Conservation (phyloP, 2,113 vertebrate species). For the Chionodraco myersi region DNA sequence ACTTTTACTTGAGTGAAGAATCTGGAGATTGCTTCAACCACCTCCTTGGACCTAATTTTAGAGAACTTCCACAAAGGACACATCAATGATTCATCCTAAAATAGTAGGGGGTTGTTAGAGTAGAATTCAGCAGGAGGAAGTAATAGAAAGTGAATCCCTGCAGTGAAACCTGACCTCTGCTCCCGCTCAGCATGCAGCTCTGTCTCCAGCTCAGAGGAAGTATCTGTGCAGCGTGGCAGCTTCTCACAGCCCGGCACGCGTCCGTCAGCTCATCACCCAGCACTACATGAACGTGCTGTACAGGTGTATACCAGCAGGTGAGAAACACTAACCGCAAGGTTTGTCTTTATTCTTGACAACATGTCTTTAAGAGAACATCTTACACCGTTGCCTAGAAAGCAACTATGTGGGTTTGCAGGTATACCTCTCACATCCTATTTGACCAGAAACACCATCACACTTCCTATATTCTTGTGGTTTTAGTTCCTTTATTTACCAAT, state of each 20-base stretch:
- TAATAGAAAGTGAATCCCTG: neutral
- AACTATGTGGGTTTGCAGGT: too few species aligned
- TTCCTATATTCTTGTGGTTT: neutral
- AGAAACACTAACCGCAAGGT: neutral
- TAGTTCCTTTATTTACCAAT: neutral
- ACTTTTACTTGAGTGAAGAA: too few species aligned
- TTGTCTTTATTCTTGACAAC: too few species aligned
- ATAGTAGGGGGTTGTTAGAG: neutral
- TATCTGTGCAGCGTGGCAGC: constrained; percentile 78
- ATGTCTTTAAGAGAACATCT: too few species aligned
- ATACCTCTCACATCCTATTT: too few species aligned
- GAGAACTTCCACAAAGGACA: too few species aligned
- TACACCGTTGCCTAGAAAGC: too few species aligned
- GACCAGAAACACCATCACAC: too few species aligned
- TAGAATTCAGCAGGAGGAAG: neutral
- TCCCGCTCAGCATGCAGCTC: constrained; percentile 74
- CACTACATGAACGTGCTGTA: constrained; percentile 80
- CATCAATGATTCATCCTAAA: too few species aligned
- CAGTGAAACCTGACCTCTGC: constrained; percentile 2
- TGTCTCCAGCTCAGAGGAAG: constrained; percentile 80
- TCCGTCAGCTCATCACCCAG: constrained; percentile 75
- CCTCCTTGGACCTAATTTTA: too few species aligned
- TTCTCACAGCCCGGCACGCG: constrained; percentile 69
- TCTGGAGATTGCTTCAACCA: too few species aligned
- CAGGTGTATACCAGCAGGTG: constrained; percentile 73